Evolutionary conservation across 2,888 invertebrate species (phyloP).

Genomic region (Ichneumon xanthorius): DNA sequence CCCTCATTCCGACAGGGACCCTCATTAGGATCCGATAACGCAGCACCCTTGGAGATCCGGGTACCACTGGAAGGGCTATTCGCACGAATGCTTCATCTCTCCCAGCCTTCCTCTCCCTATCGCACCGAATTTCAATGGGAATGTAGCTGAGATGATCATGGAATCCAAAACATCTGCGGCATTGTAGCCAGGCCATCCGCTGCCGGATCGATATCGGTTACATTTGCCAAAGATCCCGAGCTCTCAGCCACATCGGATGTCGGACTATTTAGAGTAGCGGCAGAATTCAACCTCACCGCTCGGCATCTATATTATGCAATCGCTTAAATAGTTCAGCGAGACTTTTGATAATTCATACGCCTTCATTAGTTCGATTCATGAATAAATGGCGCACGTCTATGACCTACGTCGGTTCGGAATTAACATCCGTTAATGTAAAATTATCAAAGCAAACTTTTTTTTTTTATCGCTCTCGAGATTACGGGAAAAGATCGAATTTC

Average conservation of each 20-base stretch:
- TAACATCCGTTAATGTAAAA: not conserved
- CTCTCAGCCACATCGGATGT: slow-evolving; percentile 1
- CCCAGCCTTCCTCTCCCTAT: slow-evolving; percentile 11
- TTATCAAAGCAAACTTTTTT: not conserved
- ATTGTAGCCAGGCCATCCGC: not conserved
- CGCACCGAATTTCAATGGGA: slow-evolving; percentile 7
- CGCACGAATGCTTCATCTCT: slow-evolving; percentile 25
- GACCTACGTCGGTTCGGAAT: not conserved
- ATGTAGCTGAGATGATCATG: slow-evolving; percentile 36
- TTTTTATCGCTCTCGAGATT: not conserved
- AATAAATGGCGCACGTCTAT: not conserved
- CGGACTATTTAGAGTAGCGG: slow-evolving; percentile 14
- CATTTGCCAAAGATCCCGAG: slow-evolving; percentile 22
- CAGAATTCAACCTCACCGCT: slow-evolving; percentile 17
- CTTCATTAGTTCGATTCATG: not conserved
- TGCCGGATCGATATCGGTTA: slow-evolving; percentile 26
- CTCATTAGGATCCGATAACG: slow-evolving; percentile 54
- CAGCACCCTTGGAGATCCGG: slow-evolving; percentile 43
- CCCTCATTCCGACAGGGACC: slow-evolving; percentile 38
- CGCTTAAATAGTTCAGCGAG: not conserved
- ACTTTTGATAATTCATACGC: not conserved
- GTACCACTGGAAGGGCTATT: slow-evolving; percentile 31
- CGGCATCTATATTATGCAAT: not conserved
- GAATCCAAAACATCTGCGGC: slow-evolving; percentile 35
- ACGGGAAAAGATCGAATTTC: not conserved